Conservation (phyloP, 2,797 vertebrate genomes). For the Sebastes iracundus region DNA sequence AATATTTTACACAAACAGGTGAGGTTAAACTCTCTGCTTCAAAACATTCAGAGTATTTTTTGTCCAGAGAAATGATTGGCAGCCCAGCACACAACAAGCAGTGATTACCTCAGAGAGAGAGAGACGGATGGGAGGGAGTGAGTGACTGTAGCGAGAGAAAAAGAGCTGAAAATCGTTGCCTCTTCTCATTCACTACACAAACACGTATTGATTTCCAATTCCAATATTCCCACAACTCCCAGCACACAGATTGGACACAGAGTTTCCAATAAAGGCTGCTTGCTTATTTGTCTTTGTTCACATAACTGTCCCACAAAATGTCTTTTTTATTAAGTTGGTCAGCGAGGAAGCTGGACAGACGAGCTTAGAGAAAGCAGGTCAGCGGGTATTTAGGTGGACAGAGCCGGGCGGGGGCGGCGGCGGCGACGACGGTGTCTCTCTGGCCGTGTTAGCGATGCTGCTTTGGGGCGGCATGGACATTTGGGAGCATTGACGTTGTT, state of each 20-base stretch:
- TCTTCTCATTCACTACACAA: conserved; percentile 23
- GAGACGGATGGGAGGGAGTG: background rate
- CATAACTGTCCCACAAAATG: conserved; percentile 52
- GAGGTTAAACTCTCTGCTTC: background rate
- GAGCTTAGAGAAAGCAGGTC: conserved; percentile 76
- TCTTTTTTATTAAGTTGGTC: conserved; percentile 60
- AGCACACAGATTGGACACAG: background rate
- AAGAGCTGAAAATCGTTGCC: conserved; percentile 4
- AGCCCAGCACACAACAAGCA: background rate
- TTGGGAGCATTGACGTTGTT: conserved; percentile 22
- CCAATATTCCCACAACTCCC: conserved; percentile 22
- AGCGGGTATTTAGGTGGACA: conserved; percentile 72
- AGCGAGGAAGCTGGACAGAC: conserved; percentile 36
- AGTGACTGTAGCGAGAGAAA: background rate
- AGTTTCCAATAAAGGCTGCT: conserved; percentile 9
- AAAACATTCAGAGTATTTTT: background rate
- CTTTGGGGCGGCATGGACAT: conserved; percentile 22
- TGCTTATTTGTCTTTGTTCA: conserved; percentile 47
- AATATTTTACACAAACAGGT: background rate
- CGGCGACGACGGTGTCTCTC: background rate
- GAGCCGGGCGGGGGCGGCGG: conserved; percentile 11
- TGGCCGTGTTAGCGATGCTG: conserved; percentile 13
- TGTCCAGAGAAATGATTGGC: background rate
- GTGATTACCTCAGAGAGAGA: conserved; percentile 5
- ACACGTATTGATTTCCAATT: conserved; percentile 61